A percentile compares a stretch with the other conserved stretches of the same genome.
Conservation (phyloP, 2,888 invertebrate species). For the Agrochola lota region DNA sequence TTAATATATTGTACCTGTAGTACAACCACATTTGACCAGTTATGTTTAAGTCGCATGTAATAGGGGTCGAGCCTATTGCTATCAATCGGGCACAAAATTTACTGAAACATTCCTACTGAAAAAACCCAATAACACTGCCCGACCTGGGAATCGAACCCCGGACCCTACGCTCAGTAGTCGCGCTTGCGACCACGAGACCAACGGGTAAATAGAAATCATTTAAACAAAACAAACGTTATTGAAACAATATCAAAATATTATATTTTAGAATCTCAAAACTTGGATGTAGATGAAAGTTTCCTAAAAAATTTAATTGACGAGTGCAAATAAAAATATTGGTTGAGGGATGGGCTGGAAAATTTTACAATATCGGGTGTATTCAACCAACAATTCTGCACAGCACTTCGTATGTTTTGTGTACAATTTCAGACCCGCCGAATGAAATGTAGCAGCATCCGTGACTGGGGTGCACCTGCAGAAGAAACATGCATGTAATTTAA, state of each 20-base stretch:
- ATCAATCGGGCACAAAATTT: background rate
- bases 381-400: constrained; percentile 76
- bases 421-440: constrained; percentile 81
- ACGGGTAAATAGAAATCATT: too few species aligned
- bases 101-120: background rate
- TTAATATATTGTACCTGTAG: background rate
- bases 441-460: constrained; percentile 85
- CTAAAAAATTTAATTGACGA: background rate
- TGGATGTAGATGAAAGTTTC: background rate
- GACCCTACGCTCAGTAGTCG: background rate
- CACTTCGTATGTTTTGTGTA: constrained; percentile 83
- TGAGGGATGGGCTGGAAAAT: background rate
- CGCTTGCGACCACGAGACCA: too few species aligned
- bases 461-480: constrained; percentile 83
- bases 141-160: background rate
- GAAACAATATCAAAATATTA: constrained; percentile 1
- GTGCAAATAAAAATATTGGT: background rate
- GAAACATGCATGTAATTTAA: background rate
- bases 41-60: background rate
- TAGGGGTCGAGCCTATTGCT: background rate
- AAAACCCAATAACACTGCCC: background rate
- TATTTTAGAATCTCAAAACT: background rate
- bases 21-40: background rate
- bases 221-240: constrained; percentile 14
- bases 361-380: constrained; percentile 10